phyloP scores from a whole-genome alignment of 2,888 invertebrate genomes.

The Thelaira solivaga region DNA sequence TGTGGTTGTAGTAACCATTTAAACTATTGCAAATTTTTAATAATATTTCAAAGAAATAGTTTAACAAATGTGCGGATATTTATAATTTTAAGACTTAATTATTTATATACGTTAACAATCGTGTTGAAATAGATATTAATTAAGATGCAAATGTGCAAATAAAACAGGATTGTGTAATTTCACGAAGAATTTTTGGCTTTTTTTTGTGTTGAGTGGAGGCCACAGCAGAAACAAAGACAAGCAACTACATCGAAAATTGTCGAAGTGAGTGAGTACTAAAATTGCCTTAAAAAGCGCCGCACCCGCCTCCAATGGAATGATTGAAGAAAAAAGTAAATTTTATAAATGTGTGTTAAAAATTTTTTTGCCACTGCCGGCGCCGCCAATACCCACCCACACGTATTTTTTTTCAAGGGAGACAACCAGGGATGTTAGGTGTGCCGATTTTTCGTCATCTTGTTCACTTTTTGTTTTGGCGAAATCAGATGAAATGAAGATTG shows the following conservation, averaged over 20 bases:
- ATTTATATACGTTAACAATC: not conserved
- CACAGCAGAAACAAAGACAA: slow-evolving; percentile 54
- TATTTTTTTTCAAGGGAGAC: slow-evolving; percentile 57
- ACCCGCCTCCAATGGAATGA: slow-evolving; percentile 47
- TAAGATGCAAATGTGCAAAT: slow-evolving; percentile 50
- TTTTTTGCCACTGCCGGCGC: slow-evolving; percentile 48
- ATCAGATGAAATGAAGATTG: too few species aligned
- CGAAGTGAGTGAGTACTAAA: slow-evolving; percentile 49
- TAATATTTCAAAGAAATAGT: slow-evolving; percentile 20
- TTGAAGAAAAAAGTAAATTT: slow-evolving; percentile 18
- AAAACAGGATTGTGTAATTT: slow-evolving; percentile 60
- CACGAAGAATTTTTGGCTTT: slow-evolving; percentile 36
- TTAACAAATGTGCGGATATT: slow-evolving; percentile 9
- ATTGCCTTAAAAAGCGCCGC: slow-evolving; percentile 50
- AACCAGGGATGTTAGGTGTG: too few species aligned
- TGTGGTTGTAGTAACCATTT: not conserved
- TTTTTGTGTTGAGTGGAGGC: slow-evolving; percentile 47
- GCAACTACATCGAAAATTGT: slow-evolving; percentile 48
- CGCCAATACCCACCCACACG: slow-evolving; percentile 60
- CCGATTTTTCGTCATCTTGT: too few species aligned
- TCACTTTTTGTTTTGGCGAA: too few species aligned
- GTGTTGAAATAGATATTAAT: slow-evolving; percentile 1
- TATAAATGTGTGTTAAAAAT: slow-evolving; percentile 50
- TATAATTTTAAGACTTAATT: not conserved
- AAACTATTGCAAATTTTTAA: slow-evolving; percentile 31